A percentile compares a stretch with the other conserved stretches of the same genome.
Conservation (phyloP, 2,888 invertebrate species). For the Sipha maydis region DNA sequence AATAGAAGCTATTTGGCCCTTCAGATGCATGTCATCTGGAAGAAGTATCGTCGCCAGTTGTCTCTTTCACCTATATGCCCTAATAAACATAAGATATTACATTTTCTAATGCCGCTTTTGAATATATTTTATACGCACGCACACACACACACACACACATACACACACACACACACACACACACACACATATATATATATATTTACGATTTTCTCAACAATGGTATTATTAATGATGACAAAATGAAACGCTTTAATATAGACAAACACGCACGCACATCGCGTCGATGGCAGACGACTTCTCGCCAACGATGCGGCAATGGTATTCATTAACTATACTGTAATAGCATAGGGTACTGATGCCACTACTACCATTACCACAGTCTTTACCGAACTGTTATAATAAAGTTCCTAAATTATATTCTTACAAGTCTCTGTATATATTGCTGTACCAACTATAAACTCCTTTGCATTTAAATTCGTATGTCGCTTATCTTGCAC, state of each 20-base stretch:
- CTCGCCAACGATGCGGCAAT: background rate
- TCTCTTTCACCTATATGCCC: slow-evolving; percentile 22
- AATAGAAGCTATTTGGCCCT: slow-evolving; percentile 30
- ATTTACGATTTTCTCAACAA: slow-evolving; percentile 42
- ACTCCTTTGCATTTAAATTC: too few species aligned
- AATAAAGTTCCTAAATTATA: background rate
- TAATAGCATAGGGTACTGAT: background rate
- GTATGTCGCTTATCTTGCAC: background rate
- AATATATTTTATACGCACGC: background rate
- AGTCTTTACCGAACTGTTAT: background rate
- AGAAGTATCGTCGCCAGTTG: background rate
- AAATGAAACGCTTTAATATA: slow-evolving; percentile 45
- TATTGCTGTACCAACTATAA: background rate
- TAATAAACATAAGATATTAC: slow-evolving; percentile 55
- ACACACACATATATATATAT: background rate
- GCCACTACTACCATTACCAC: background rate
- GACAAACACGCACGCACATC: background rate
- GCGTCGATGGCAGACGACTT: slow-evolving; percentile 15
- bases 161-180: background rate
- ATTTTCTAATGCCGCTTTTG: slow-evolving; percentile 34
- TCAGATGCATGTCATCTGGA: slow-evolving; percentile 29
- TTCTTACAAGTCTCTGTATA: background rate
- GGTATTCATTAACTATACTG: slow-evolving; percentile 18
- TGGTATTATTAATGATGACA: slow-evolving; percentile 45
- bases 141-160: background rate